A percentile compares a stretch with the other conserved stretches of the same genome.
Evolutionary conservation across 2,888 invertebrate species (phyloP).

Genomic region (Phorcus lineatus): DNA sequence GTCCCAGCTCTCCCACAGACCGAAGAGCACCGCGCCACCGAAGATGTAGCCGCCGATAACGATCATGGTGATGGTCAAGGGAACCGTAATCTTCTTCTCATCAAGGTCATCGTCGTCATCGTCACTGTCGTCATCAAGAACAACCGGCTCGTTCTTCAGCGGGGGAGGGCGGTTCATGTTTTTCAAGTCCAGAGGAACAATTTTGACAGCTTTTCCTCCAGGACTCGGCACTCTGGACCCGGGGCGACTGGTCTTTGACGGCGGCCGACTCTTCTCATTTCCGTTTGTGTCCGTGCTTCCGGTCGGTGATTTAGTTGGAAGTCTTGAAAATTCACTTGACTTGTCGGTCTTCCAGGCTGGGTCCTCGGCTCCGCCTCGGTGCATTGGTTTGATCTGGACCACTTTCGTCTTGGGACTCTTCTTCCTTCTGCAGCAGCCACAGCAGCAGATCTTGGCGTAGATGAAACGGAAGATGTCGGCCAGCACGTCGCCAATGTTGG

Average conservation of each 20-base stretch:
- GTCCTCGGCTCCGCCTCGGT: constrained; percentile 44
- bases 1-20: constrained; percentile 74
- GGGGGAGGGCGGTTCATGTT: constrained; percentile 48
- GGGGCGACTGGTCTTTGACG: constrained; percentile 19
- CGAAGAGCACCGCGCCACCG: constrained; percentile 73
- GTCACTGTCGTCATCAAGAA: constrained; percentile 62
- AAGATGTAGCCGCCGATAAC: constrained; percentile 74
- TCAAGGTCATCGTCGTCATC: constrained; percentile 72
- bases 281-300: constrained; percentile 38
- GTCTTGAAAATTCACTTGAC: constrained; percentile 53
- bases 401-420: constrained; percentile 54
- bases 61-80: constrained; percentile 73
- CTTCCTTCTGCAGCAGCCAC: constrained; percentile 68
- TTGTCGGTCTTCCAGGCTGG: constrained; percentile 55
- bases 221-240: constrained; percentile 25
- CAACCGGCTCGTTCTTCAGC: constrained; percentile 53
- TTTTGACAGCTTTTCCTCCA: constrained; percentile 48
- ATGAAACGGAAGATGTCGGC: constrained; percentile 77
- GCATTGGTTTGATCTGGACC: constrained; percentile 52
- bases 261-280: constrained; percentile 32
- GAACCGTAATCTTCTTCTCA: constrained; percentile 72
- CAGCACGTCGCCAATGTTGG: constrained; percentile 78
- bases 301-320: constrained; percentile 52
- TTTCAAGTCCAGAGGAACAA: constrained; percentile 58
- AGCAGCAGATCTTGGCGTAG: constrained; percentile 75